phyloP scores from a whole-genome alignment of 1,140 invertebrate species.

The Drosophila busckii region DNA sequence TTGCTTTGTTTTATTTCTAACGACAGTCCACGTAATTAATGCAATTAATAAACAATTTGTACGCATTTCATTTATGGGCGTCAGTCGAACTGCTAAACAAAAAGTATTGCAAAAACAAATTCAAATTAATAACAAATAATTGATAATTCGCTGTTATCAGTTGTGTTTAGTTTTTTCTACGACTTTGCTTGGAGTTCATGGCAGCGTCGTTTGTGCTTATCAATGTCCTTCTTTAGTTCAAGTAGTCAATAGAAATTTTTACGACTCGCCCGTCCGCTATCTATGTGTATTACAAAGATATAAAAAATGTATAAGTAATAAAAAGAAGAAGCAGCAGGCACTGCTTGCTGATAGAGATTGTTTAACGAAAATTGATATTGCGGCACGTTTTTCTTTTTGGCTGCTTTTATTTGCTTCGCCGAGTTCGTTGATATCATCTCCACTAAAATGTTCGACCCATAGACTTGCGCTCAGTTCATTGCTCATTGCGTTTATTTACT shows the following conservation, averaged over 20 bases:
- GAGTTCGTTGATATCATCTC: constrained; percentile 26
- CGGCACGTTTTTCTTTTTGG: constrained; percentile 29
- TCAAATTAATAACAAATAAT: constrained; percentile 6
- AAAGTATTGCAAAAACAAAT: constrained; percentile 12
- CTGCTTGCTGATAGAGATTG: too few species aligned
- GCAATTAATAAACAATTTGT: constrained; percentile 63
- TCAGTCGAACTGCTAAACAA: constrained; percentile 15
- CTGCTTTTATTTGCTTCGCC: constrained; percentile 12
- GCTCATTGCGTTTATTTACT: constrained; percentile 10
- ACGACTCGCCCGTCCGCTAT: too few species aligned
- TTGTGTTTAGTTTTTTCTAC: constrained; percentile 3
- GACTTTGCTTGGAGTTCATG: constrained; percentile 21
- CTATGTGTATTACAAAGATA: too few species aligned
- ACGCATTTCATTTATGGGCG: constrained; percentile 45
- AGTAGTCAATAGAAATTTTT: too few species aligned
- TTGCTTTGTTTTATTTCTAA: constrained; percentile 24
- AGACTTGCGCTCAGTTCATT: constrained; percentile 10
- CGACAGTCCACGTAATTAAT: constrained; percentile 48
- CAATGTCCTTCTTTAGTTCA: constrained; percentile 4
- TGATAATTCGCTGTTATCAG: constrained; percentile 9
- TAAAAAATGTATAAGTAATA: neutral
- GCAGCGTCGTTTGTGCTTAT: constrained; percentile 13
- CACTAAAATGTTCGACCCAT: constrained; percentile 22
- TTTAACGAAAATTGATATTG: constrained; percentile 17
- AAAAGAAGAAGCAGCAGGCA: constrained; percentile 7